Percentiles rank a stretch among this genome's conserved stretches.
These are phyloP conservation scores for Dryobates pubescens DNA, from an alignment of 2,797 vertebrate genomes.

Conservation along the genomic window DNA sequence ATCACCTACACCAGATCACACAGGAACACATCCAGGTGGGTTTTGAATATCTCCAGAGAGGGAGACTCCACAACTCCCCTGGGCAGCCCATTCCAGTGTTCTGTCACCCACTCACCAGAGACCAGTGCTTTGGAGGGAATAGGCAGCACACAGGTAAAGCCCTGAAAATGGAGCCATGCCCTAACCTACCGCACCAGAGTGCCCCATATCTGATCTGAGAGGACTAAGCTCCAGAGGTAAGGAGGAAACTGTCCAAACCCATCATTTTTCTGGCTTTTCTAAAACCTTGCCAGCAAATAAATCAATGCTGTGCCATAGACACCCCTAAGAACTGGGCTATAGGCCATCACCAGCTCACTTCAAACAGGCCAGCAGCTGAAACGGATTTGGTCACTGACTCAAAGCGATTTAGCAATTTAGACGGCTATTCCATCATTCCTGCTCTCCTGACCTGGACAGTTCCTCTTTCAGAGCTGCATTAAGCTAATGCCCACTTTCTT, in stretches of 20 bases:
- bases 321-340: slow-evolving; percentile 12
- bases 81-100: too few species aligned
- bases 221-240: not conserved
- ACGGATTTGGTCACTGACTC: slow-evolving; percentile 40
- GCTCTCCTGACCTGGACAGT: slow-evolving; percentile 21
- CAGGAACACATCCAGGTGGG: too few species aligned
- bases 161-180: not conserved
- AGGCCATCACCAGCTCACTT: slow-evolving; percentile 8
- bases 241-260: not conserved
- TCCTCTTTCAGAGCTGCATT: slow-evolving; percentile 56
- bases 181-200: not conserved
- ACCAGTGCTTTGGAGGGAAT: not conserved
- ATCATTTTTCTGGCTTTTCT: not conserved
- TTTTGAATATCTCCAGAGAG: too few species aligned
- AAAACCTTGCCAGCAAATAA: not conserved
- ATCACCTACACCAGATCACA: too few species aligned
- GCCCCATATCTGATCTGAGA: not conserved
- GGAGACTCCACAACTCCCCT: too few species aligned
- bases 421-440: not conserved
- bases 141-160: not conserved
- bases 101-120: not conserved
- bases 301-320: not conserved
- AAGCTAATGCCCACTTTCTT: slow-evolving; percentile 61
- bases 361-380: slow-evolving; percentile 54
- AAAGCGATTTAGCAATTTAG: slow-evolving; percentile 44